A percentile compares a stretch with the other conserved stretches of the same genome.
Evolutionary conservation across 92 coral and sea anemone species (phyloP).

Genomic region (Virgularia gustaviana): DNA sequence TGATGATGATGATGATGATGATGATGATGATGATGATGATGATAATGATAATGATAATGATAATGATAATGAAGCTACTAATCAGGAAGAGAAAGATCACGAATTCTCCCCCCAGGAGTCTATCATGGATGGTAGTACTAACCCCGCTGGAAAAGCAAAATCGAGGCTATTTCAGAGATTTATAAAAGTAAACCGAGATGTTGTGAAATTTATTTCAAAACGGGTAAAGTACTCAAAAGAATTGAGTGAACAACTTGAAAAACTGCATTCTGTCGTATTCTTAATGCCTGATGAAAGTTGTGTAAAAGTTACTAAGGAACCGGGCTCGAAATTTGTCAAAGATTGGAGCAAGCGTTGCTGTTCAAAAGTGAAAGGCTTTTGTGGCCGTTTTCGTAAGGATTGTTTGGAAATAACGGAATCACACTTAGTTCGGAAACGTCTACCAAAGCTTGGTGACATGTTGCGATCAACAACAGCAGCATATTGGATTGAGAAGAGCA

Average conservation of each 20-base stretch:
- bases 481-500: background rate
- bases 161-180: background rate
- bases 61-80: background rate
- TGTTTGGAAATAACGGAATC: background rate
- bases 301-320: slow-evolving; percentile 3
- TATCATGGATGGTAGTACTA: background rate
- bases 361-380: background rate
- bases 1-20: too few species aligned
- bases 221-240: background rate
- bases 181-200: background rate
- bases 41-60: background rate
- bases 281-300: background rate
- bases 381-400: slow-evolving; percentile 2
- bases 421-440: background rate
- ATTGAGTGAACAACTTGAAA: background rate
- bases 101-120: slow-evolving; percentile 1
- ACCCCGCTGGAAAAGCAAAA: background rate
- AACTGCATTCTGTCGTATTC: background rate
- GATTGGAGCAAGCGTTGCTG: background rate
- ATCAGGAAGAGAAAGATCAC: background rate
- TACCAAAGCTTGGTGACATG: slow-evolving; percentile 1
- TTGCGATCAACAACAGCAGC: background rate
- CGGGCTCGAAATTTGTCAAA: background rate
- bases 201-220: slow-evolving; percentile 4
- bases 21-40: too few species aligned